Evolutionary conservation across 2,113 vertebrate species (phyloP).

Genomic region (Nyctereutes procyonoides): DNA sequence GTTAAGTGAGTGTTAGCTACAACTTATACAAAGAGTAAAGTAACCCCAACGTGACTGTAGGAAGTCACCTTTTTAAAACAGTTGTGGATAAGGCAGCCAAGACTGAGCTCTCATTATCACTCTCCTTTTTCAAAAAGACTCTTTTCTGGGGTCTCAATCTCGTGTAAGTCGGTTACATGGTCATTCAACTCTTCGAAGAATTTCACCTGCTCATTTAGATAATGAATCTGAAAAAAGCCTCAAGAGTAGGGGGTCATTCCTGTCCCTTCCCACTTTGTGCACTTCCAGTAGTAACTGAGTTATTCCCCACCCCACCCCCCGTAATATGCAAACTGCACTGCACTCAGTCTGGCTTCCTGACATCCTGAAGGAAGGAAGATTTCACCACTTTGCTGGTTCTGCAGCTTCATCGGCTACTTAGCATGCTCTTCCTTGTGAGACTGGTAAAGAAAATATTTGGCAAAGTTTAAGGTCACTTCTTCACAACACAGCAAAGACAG

Average conservation of each 20-base stretch:
- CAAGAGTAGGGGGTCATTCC: conserved; percentile 92
- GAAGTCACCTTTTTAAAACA: not conserved
- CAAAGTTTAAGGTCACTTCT: conserved; percentile 90
- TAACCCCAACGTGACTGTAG: not conserved
- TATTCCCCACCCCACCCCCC: conserved; percentile 85
- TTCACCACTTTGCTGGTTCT: conserved; percentile 89
- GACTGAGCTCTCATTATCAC: conserved; percentile 76
- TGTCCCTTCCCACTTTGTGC: conserved; percentile 90
- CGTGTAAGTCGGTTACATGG: conserved; percentile 91
- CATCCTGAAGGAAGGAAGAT: conserved; percentile 91
- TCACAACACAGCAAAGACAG: conserved; percentile 90
- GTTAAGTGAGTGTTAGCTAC: not conserved
- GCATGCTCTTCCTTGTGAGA: conserved; percentile 90
- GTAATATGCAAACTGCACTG: conserved; percentile 87
- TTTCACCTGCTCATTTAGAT: conserved; percentile 93
- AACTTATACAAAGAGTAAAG: conserved; percentile 9
- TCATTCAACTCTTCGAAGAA: conserved; percentile 93
- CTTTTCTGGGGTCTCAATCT: conserved; percentile 90
- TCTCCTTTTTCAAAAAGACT: conserved; percentile 92
- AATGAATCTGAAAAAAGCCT: conserved; percentile 93
- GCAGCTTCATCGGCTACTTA: conserved; percentile 91
- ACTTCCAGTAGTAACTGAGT: conserved; percentile 92
- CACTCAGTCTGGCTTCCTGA: conserved; percentile 91
- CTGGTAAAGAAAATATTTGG: conserved; percentile 89
- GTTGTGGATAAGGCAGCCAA: not conserved